Conservation (phyloP, 2,797 vertebrate genomes). For the Sphenodon punctatus region DNA sequence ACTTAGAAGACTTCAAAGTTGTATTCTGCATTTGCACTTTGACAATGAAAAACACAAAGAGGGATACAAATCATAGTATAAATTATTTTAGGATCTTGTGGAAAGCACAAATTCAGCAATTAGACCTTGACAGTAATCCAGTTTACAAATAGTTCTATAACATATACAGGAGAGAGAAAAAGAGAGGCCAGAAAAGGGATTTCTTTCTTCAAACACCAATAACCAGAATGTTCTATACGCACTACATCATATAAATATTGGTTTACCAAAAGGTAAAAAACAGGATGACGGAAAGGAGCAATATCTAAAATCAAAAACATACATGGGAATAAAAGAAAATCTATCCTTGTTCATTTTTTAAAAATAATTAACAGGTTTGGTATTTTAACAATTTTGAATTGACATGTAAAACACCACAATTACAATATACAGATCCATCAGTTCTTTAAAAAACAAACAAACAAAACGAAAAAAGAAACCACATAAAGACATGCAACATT, state of each 20-base stretch:
- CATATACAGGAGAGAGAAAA: constrained; percentile 2
- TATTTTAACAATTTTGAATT: constrained; percentile 82
- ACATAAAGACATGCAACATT: constrained; percentile 92
- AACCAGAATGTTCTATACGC: constrained; percentile 51
- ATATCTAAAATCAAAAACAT: constrained; percentile 49
- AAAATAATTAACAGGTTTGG: constrained; percentile 64
- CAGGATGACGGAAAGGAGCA: constrained; percentile 59
- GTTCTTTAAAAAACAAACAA: constrained; percentile 80
- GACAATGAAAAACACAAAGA: constrained; percentile 22
- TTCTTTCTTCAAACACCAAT: constrained; percentile 55
- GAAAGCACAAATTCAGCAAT: constrained; percentile 44
- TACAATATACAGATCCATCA: constrained; percentile 92
- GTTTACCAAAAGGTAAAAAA: constrained; percentile 59
- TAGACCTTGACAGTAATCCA: constrained; percentile 5
- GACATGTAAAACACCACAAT: constrained; percentile 93
- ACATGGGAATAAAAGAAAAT: constrained; percentile 58
- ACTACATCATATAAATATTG: constrained; percentile 50
- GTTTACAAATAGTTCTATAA: constrained; percentile 38
- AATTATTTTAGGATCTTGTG: constrained; percentile 22
- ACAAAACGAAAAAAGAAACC: constrained; percentile 81
- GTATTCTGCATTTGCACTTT: not conserved
- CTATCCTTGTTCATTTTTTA: constrained; percentile 48
- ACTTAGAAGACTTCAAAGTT: constrained; percentile 17
- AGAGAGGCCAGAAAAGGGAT: constrained; percentile 45
- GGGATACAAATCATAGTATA: constrained; percentile 13